Conservation (phyloP, 2,113 vertebrate species). For the Apus apus region DNA sequence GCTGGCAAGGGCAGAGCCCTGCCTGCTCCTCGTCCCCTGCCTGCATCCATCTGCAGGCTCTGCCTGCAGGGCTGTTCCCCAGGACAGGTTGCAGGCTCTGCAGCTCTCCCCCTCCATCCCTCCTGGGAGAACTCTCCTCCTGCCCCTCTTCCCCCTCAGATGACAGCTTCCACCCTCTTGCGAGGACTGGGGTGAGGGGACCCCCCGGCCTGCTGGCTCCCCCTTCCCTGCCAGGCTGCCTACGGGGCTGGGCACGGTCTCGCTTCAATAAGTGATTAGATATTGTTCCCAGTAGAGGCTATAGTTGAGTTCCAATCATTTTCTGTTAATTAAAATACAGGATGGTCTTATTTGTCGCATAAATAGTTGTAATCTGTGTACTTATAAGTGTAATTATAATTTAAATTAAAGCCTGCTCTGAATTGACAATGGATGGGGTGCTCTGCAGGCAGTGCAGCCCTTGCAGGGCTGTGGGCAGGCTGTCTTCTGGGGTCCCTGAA, state of each 20-base stretch:
- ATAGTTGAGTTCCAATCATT: conserved; percentile 52
- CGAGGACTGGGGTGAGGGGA: not conserved
- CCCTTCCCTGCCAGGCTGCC: conserved; percentile 2
- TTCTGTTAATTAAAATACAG: conserved; percentile 66
- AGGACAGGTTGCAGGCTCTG: not conserved
- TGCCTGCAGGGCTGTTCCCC: not conserved
- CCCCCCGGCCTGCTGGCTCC: not conserved
- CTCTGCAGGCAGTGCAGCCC: conserved; percentile 17
- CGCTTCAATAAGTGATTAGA: conserved; percentile 25
- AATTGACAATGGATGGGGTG: not conserved
- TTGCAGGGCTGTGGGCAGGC: not conserved
- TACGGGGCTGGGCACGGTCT: not conserved
- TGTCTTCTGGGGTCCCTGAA: not conserved
- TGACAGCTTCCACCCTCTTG: fast-evolving
- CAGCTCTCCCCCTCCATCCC: fast-evolving
- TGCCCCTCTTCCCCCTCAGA: fast-evolving
- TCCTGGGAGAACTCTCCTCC: not conserved
- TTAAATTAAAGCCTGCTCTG: conserved; percentile 42
- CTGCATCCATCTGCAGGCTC: not conserved
- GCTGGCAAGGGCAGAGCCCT: not conserved
- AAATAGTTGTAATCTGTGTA: conserved; percentile 63
- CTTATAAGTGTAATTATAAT: conserved; percentile 63
- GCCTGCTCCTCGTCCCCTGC: not conserved
- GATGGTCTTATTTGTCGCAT: conserved; percentile 59
- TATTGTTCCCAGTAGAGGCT: conserved; percentile 52